A percentile compares a stretch with the other conserved stretches of the same genome.
phyloP scores from a whole-genome alignment of 2,888 invertebrate genomes.

The Barypeithes pellucidus region DNA sequence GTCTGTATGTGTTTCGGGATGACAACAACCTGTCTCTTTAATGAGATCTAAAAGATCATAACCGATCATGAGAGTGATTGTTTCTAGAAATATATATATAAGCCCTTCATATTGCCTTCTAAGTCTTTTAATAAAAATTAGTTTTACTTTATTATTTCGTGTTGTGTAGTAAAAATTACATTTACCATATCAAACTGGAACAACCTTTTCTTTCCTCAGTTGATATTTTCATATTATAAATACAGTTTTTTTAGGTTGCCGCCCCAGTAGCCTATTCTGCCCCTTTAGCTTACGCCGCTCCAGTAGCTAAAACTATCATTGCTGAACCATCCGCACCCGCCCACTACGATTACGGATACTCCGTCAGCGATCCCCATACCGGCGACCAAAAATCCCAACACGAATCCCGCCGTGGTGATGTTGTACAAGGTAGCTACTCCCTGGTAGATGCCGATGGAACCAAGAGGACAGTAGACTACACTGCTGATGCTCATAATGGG shows the following conservation, averaged over 20 bases:
- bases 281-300: constrained; percentile 64
- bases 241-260: constrained; percentile 19
- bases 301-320: constrained; percentile 56
- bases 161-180: too few relatives aligned
- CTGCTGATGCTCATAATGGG: constrained; percentile 72
- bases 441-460: constrained; percentile 73
- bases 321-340: constrained; percentile 59
- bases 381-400: constrained; percentile 73
- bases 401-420: constrained; percentile 72
- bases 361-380: constrained; percentile 65
- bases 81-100: too few relatives aligned
- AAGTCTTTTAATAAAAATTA: too few relatives aligned
- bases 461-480: constrained; percentile 73
- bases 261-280: constrained; percentile 59
- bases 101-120: too few relatives aligned
- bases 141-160: too few relatives aligned
- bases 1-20: too few relatives aligned
- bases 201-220: too few relatives aligned
- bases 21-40: too few relatives aligned
- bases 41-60: too few relatives aligned
- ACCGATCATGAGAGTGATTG: too few relatives aligned
- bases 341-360: constrained; percentile 61
- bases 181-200: too few relatives aligned
- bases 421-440: constrained; percentile 72
- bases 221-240: too few relatives aligned